Base-by-base conservation (phyloP, 2,113 vertebrate genomes). In the Xyliphius kryptos region DNA sequence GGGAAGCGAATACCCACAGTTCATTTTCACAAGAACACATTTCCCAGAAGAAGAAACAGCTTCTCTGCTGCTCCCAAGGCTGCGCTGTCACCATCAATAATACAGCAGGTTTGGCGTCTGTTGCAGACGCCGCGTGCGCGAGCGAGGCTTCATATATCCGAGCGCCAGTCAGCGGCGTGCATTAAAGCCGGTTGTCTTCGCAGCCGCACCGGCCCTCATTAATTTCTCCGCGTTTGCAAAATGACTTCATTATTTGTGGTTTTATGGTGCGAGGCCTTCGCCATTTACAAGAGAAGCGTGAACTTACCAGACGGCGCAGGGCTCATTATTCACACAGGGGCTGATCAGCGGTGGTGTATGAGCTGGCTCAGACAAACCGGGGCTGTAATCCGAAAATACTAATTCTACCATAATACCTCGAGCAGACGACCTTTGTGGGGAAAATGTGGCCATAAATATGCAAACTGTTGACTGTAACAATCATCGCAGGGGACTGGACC, bases 21-120 rank as follows among this genome's bases (percentile, higher is more conserved):
- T 67, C 19, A 22, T 64, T 73, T 79, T 36, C 2, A 47, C 16
- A 40, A 66, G 56, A 66, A 38, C 47, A 9, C 51, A 59, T 61
- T 48, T 41, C 59, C 54, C 48, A 17, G 41, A 46, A 36, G 2
- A 21, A 51, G n/a, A 19, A 15, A 43, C 46, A 41, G 36, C 11
- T 17, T 56, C 36, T 36, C 44, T 32, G 32, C 32, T 19, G 51
- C 32, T 77, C 43, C 67, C 70, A 40, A 2, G 50, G 53, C 71
- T 74, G 63, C 66, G 55, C 51, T 64, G 66, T 75, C 77, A 64
- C 70, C 61, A 73, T 58, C 58, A 66, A 74, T 76, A 76, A 77
- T 53, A 36, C 14, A 67, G 9, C 16, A 57, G 38, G 26, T 26
- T 44, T 20, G 11, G 2, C 47, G 56, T 44, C 46, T 61, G 20